phyloP scores from a whole-genome alignment of 2,113 vertebrate species.

The Thamnophis sirtalis region DNA sequence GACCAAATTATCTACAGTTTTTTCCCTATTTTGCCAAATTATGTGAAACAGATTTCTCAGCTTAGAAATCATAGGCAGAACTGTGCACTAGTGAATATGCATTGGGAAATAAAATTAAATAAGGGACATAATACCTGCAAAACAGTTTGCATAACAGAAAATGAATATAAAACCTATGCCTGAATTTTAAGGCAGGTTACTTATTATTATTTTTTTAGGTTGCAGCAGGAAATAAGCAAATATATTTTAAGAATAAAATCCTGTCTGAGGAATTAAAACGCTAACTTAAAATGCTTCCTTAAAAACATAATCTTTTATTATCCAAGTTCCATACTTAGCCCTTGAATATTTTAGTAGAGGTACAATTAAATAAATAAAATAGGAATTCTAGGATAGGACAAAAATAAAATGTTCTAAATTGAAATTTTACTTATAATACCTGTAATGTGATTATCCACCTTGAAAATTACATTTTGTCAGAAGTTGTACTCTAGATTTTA shows the following conservation, averaged over 20 bases:
- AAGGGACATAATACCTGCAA: not conserved
- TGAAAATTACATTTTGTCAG: not conserved
- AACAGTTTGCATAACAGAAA: not conserved
- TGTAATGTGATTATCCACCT: not conserved
- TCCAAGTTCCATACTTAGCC: not conserved
- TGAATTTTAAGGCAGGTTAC: not conserved
- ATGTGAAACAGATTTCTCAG: not conserved
- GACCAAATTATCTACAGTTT: not conserved
- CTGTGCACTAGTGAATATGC: not conserved
- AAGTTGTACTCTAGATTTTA: not conserved
- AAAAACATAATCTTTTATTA: not conserved
- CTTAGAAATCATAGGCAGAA: not conserved
- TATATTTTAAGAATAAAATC: not conserved
- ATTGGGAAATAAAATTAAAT: not conserved
- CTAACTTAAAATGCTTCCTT: not conserved
- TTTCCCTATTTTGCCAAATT: not conserved
- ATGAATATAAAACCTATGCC: not conserved
- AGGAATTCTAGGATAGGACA: not conserved
- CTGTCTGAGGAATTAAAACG: not conserved
- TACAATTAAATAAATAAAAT: not conserved
- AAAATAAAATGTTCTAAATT: not conserved
- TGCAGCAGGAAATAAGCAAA: not conserved
- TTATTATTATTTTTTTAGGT: not conserved
- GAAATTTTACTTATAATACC: not conserved
- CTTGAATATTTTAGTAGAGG: not conserved